Percentiles rank a stretch among this genome's conserved stretches.
These are phyloP conservation scores for Scomber scombrus DNA, from an alignment of 2,113 vertebrate species.

Conservation along the genomic window DNA sequence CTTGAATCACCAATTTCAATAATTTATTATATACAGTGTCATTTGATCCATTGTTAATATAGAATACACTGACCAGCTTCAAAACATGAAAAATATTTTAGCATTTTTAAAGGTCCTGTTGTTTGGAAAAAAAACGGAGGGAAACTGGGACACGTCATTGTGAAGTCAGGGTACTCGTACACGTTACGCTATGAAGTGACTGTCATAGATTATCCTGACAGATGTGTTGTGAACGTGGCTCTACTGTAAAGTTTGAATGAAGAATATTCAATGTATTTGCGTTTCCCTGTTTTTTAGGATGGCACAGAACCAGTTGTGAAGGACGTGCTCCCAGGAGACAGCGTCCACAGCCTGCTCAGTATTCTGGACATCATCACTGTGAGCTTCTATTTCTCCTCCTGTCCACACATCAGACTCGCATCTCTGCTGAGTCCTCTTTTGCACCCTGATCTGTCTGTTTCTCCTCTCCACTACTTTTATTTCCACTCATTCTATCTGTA, in stretches of 20 bases:
- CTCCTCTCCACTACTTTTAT: background rate
- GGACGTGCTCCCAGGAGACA: slow-evolving; percentile 94
- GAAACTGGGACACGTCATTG: background rate
- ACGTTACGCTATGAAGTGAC: background rate
- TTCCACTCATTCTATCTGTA: background rate
- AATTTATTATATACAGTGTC: background rate
- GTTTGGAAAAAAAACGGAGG: background rate
- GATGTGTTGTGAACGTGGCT: background rate
- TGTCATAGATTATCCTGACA: background rate
- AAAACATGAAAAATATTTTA: too few species aligned
- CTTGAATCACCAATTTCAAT: background rate
- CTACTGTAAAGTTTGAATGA: background rate
- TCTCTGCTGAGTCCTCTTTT: slow-evolving; percentile 3
- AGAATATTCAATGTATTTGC: slow-evolving; percentile 10
- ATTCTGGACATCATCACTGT: slow-evolving; percentile 97
- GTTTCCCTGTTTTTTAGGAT: slow-evolving; percentile 82
- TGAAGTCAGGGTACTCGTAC: background rate
- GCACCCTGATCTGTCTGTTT: slow-evolving; percentile 9
- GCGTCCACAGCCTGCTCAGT: slow-evolving; percentile 96
- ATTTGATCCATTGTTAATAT: background rate
- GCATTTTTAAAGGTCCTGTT: background rate
- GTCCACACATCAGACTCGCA: slow-evolving; percentile 2
- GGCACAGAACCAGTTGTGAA: slow-evolving; percentile 93
- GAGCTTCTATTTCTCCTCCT: slow-evolving; percentile 70
- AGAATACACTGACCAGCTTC: background rate